phyloP scores from a whole-genome alignment of 2,113 vertebrate species.

The Poecilia latipinna region DNA sequence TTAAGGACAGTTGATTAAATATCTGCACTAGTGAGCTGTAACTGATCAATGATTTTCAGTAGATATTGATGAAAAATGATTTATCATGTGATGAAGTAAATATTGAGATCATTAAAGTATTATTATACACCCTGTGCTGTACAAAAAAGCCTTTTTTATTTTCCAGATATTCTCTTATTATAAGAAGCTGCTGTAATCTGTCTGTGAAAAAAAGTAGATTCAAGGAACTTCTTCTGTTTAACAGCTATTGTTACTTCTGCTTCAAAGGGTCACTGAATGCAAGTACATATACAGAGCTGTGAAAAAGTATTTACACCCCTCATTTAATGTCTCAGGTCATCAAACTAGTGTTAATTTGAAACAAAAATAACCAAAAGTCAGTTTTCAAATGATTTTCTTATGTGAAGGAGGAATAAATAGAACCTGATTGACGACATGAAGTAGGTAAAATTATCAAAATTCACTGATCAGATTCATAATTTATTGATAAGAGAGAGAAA shows the following conservation, averaged over 20 bases:
- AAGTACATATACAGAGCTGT: neutral
- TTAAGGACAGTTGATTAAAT: neutral
- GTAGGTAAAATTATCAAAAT: neutral
- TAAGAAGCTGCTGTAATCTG: constrained; percentile 50
- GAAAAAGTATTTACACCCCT: neutral
- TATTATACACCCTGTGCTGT: constrained; percentile 23
- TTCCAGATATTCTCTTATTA: constrained; percentile 45
- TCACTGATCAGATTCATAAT: no score
- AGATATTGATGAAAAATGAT: neutral
- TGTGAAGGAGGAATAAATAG: neutral
- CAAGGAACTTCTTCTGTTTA: neutral
- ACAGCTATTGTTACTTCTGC: neutral
- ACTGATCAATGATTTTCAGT: neutral
- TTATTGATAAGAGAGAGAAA: neutral
- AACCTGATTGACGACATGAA: neutral
- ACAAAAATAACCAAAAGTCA: no score
- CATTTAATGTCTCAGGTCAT: no score
- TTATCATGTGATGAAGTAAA: neutral
- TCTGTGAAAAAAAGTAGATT: neutral
- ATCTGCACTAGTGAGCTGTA: neutral
- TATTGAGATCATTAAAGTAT: neutral
- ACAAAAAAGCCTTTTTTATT: constrained; percentile 8
- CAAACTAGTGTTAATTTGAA: no score
- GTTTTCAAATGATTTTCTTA: no score
- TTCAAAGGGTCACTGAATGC: neutral